A percentile compares a stretch with the other conserved stretches of the same genome.
Conservation (phyloP, 2,797 vertebrate genomes). For the Nothura maculosa region DNA sequence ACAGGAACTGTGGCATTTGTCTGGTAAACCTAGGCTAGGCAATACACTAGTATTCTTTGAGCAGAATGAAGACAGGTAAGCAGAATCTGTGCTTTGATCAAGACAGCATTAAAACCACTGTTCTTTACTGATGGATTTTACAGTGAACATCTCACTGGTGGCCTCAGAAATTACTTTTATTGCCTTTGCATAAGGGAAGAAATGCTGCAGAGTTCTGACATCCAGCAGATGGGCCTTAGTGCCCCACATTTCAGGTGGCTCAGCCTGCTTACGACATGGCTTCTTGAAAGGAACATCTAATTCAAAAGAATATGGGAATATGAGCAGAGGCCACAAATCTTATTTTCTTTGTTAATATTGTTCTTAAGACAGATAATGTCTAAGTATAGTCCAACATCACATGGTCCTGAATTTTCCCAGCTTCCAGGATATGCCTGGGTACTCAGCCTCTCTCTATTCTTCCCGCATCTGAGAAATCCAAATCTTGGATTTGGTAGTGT, state of each 20-base stretch:
- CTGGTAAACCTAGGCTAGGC: background rate
- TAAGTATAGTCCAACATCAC: background rate
- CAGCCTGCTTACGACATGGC: background rate
- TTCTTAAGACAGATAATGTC: background rate
- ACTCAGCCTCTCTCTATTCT: background rate
- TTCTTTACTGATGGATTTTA: background rate
- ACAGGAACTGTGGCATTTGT: background rate
- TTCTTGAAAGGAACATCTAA: background rate
- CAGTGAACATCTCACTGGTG: background rate
- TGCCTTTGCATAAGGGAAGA: background rate
- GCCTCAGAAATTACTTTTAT: background rate
- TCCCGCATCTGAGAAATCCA: background rate
- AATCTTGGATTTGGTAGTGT: background rate
- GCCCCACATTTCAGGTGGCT: fast-evolving
- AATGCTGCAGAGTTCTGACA: background rate
- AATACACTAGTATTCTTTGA: background rate
- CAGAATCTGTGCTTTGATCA: background rate
- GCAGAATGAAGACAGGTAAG: background rate
- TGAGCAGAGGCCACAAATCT: background rate
- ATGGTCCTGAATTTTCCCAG: background rate
- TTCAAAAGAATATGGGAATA: background rate
- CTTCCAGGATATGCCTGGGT: background rate
- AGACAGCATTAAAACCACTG: background rate
- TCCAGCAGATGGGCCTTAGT: background rate
- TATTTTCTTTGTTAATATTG: background rate